Conservation (phyloP, 1,140 invertebrate species). For the Trachelipus rathkii region DNA sequence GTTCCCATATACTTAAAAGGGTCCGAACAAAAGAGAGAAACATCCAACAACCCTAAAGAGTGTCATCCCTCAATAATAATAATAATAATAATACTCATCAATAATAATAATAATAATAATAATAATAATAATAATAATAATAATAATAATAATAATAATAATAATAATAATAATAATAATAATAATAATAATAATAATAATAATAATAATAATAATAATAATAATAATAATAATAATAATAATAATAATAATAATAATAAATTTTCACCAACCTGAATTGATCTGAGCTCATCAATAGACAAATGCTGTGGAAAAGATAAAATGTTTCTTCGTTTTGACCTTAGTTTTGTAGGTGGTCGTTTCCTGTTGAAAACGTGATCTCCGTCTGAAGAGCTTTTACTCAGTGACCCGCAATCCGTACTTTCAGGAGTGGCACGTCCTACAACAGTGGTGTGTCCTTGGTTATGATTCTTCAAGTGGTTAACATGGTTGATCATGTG, state of each 20-base stretch:
- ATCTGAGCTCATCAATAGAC: slow-evolving; percentile 61
- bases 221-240: background rate
- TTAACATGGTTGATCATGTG: slow-evolving; percentile 37
- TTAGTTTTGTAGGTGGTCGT: slow-evolving; percentile 50
- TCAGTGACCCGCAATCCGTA: slow-evolving; percentile 53
- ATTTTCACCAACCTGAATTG: slow-evolving; percentile 57
- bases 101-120: slow-evolving; percentile 34
- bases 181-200: background rate
- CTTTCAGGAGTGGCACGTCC: slow-evolving; percentile 41
- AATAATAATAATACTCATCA: too few species aligned
- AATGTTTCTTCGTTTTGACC: slow-evolving; percentile 53
- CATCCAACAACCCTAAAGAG: too few species aligned
- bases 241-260: too few species aligned
- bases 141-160: background rate
- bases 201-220: background rate
- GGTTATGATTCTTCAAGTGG: slow-evolving; percentile 23
- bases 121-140: slow-evolving; percentile 26
- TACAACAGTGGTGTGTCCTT: slow-evolving; percentile 28
- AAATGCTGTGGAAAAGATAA: slow-evolving; percentile 59
- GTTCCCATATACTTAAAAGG: too few species aligned
- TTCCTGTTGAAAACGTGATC: slow-evolving; percentile 48
- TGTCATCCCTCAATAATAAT: too few species aligned
- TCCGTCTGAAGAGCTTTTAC: slow-evolving; percentile 52
- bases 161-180: background rate
- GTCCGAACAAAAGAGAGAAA: too few species aligned